These are phyloP conservation scores for Trichonephila clavata DNA, from an alignment of 1,140 invertebrate species.

Conservation along the genomic window DNA sequence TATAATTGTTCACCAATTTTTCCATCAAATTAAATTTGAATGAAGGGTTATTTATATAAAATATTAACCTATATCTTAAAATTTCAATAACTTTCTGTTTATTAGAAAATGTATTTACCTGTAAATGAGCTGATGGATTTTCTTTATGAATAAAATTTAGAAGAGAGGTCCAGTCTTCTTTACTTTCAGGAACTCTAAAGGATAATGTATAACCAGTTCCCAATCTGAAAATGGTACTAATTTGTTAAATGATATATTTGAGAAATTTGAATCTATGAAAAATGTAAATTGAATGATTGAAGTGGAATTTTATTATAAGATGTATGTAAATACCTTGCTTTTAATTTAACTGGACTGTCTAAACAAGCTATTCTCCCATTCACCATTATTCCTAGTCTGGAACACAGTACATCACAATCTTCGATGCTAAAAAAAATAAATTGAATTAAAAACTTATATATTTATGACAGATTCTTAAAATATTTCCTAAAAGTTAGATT, in stretches of 20 bases:
- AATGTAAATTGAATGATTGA: neutral
- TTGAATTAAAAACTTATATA: neutral
- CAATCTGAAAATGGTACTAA: slow-evolving; percentile 83
- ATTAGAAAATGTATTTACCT: slow-evolving; percentile 59
- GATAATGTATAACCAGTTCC: slow-evolving; percentile 88
- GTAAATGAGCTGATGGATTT: slow-evolving; percentile 71
- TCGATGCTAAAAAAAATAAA: slow-evolving; percentile 78
- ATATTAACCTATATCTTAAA: too few relatives aligned
- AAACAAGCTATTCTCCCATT: slow-evolving; percentile 82
- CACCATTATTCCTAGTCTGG: slow-evolving; percentile 80
- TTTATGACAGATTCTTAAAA: neutral
- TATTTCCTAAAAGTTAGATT: too few relatives aligned
- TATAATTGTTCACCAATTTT: too few relatives aligned
- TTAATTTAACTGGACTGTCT: slow-evolving; percentile 82
- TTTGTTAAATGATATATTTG: neutral
- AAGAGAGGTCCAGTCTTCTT: slow-evolving; percentile 62
- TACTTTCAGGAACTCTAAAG: slow-evolving; percentile 79
- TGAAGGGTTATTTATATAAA: too few relatives aligned
- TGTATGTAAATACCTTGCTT: slow-evolving; percentile 80
- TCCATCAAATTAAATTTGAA: too few relatives aligned
- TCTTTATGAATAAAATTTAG: slow-evolving; percentile 75
- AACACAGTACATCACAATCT: slow-evolving; percentile 79
- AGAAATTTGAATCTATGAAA: neutral
- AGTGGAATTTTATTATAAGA: neutral
- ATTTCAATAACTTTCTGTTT: too few relatives aligned